These are phyloP conservation scores for Amblyraja radiata DNA, from an alignment of 2,797 vertebrate species.

Conservation along the genomic window DNA sequence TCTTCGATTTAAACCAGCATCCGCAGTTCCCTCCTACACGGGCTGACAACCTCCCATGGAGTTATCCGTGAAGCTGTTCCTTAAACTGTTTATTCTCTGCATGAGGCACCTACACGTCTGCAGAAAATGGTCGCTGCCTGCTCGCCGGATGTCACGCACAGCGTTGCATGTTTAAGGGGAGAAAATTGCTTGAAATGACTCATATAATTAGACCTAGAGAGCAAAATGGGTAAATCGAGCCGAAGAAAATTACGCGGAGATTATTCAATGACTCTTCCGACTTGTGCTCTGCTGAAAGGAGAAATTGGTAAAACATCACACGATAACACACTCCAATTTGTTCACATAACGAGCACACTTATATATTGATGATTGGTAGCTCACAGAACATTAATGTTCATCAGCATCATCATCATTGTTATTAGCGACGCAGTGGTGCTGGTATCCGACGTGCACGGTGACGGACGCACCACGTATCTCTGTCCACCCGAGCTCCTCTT, in stretches of 20 bases:
- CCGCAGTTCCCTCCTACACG: too few relatives aligned
- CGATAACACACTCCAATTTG: too few relatives aligned
- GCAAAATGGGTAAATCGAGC: not conserved
- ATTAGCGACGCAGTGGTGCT: too few relatives aligned
- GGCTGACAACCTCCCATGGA: not conserved
- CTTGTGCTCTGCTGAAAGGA: not conserved
- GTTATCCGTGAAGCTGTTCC: not conserved
- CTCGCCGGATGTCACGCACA: not conserved
- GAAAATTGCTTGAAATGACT: not conserved
- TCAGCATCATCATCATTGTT: too few relatives aligned
- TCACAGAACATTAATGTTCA: too few relatives aligned
- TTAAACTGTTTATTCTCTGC: not conserved
- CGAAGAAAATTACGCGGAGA: not conserved
- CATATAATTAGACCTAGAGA: not conserved
- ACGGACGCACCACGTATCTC: too few relatives aligned
- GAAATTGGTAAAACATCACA: too few relatives aligned
- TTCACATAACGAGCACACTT: too few relatives aligned
- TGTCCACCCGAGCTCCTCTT: too few relatives aligned
- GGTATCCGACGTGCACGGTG: too few relatives aligned
- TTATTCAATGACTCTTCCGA: not conserved
- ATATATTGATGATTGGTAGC: not conserved
- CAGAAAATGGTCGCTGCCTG: not conserved
- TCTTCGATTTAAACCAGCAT: too few relatives aligned
- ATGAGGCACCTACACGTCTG: not conserved
- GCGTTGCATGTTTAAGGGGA: not conserved